These are phyloP conservation scores for Artibeus jamaicensis DNA, from an alignment of 2,797 vertebrate species.

Conservation along the genomic window DNA sequence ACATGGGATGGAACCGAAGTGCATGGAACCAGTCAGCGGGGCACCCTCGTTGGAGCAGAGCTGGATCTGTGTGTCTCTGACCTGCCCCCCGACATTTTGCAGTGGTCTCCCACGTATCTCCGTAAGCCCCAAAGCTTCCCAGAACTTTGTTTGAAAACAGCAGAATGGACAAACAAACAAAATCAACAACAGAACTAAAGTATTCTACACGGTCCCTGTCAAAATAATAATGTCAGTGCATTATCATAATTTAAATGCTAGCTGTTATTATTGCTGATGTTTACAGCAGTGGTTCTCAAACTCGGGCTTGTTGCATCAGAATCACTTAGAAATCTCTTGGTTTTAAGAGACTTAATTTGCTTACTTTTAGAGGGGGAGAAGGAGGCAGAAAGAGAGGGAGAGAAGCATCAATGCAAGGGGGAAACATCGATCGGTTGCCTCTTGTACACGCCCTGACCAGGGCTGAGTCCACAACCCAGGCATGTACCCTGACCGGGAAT, in stretches of 20 bases:
- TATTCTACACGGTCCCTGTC: neutral
- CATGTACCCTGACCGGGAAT: too few species aligned
- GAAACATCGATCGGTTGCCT: too few species aligned
- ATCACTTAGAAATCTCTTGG: neutral
- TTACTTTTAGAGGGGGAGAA: too few species aligned
- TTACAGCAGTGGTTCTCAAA: neutral
- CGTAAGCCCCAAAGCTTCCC: neutral
- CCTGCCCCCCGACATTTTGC: neutral
- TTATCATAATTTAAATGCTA: neutral
- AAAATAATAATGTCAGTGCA: neutral
- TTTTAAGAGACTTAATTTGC: too few species aligned
- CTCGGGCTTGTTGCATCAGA: neutral
- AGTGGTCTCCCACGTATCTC: neutral
- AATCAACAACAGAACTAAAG: neutral
- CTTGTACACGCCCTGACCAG: too few species aligned
- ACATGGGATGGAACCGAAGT: neutral
- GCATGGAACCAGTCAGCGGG: neutral
- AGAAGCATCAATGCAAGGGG: too few species aligned
- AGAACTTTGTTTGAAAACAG: neutral
- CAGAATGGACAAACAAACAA: neutral
- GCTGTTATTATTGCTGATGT: neutral
- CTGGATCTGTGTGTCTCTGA: neutral
- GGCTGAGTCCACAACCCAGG: too few species aligned
- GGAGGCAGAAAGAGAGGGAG: too few species aligned
- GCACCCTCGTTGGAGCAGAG: neutral